Percentiles rank a stretch among this genome's conserved stretches.
These are phyloP conservation scores for Potamilus streckersoni DNA, from an alignment of 1,140 invertebrate genomes.

Conservation along the genomic window DNA sequence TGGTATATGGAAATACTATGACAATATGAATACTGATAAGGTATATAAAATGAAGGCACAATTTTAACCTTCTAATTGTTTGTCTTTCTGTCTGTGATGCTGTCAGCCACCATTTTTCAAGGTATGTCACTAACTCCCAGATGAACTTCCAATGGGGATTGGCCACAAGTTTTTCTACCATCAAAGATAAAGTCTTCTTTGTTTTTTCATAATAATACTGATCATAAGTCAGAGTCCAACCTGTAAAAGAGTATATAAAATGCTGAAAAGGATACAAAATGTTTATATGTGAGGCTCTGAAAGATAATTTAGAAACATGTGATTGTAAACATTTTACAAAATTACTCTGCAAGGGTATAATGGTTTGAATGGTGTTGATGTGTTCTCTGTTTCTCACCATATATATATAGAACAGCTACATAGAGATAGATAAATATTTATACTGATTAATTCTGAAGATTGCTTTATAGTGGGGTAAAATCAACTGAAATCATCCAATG, in stretches of 20 bases:
- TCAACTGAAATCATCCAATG: too few species aligned
- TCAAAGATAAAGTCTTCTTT: constrained; percentile 87
- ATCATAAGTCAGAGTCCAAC: constrained; percentile 96
- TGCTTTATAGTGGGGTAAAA: too few species aligned
- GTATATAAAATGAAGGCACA: too few species aligned
- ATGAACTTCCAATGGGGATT: constrained; percentile 91
- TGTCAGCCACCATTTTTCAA: constrained; percentile 92
- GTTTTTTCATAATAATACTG: constrained; percentile 91
- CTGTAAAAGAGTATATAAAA: constrained; percentile 65
- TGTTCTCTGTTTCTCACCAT: background rate
- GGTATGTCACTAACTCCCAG: constrained; percentile 96
- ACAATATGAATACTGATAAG: too few species aligned
- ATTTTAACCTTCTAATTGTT: constrained; percentile 78
- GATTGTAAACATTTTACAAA: background rate
- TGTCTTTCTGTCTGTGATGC: constrained; percentile 76
- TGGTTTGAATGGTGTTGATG: background rate
- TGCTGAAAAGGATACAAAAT: background rate
- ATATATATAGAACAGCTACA: too few species aligned
- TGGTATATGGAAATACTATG: too few species aligned
- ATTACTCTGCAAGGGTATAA: background rate
- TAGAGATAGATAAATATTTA: background rate
- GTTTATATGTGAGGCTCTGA: background rate
- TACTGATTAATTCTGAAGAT: too few species aligned
- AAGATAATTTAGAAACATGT: background rate
- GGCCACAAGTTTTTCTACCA: constrained; percentile 84